Conservation (phyloP, 2,113 vertebrate genomes). For the Sialia sialis region DNA sequence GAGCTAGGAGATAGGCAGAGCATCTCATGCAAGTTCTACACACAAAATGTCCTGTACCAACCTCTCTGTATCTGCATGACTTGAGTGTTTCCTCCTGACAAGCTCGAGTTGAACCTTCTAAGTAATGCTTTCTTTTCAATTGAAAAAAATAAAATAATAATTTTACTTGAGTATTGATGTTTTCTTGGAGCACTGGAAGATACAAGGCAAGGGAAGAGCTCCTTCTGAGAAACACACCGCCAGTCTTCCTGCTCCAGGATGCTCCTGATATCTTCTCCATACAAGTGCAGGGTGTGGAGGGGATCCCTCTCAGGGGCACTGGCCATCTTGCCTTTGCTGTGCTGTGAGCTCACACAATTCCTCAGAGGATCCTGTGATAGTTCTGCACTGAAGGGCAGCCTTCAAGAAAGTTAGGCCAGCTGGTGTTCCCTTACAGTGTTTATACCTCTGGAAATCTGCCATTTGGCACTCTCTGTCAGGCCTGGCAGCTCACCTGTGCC, state of each 20-base stretch:
- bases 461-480: background rate
- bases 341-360: background rate
- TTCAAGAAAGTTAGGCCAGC: background rate
- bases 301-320: background rate
- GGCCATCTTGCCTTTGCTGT: background rate
- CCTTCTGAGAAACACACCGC: background rate
- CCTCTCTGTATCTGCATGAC: background rate
- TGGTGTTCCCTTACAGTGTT: background rate
- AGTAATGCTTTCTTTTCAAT: background rate
- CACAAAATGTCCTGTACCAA: background rate
- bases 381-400: background rate
- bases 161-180: background rate
- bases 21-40: background rate
- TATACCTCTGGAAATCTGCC: background rate
- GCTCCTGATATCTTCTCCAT: background rate
- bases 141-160: background rate
- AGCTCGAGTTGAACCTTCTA: background rate
- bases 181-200: background rate
- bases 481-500: background rate
- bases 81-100: background rate
- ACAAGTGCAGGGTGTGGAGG: background rate
- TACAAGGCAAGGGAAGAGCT: background rate
- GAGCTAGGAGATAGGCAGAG: background rate
- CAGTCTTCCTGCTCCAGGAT: background rate
- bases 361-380: rapidly evolving